Evolutionary conservation across 2,797 vertebrate species (phyloP).

Genomic region (Ctenosaura bakeri): DNA sequence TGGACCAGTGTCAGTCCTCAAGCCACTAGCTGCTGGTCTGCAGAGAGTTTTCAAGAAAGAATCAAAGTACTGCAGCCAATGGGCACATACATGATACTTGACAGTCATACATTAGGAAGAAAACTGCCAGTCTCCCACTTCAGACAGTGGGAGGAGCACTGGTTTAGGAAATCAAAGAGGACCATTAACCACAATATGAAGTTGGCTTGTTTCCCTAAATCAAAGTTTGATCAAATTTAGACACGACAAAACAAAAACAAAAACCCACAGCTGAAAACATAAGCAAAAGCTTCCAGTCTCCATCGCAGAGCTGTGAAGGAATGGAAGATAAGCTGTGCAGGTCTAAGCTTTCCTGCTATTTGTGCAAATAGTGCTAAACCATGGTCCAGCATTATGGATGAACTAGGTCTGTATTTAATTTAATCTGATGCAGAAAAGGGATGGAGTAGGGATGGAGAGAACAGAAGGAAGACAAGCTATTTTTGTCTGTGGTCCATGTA

Average conservation of each 20-base stretch:
- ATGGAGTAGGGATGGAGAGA: neutral
- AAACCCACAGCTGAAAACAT: neutral
- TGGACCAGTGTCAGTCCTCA: too few relatives aligned
- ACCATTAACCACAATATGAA: neutral
- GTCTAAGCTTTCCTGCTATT: neutral
- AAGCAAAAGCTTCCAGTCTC: neutral
- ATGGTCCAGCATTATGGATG: neutral
- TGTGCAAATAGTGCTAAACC: neutral
- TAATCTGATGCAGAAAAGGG: neutral
- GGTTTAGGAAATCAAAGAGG: neutral
- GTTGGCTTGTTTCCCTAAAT: neutral
- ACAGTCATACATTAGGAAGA: too few relatives aligned
- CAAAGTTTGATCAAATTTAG: neutral
- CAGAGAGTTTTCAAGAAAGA: too few relatives aligned
- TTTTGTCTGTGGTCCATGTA: neutral
- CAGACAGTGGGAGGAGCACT: too few relatives aligned
- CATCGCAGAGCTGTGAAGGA: neutral
- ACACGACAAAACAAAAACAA: neutral
- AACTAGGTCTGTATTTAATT: neutral
- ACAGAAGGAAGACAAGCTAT: neutral
- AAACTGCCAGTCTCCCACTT: too few relatives aligned
- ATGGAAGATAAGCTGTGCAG: neutral
- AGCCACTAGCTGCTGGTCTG: too few relatives aligned
- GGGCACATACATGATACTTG: too few relatives aligned
- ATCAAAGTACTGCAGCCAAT: too few relatives aligned